Base-by-base conservation (phyloP, 1,140 invertebrate genomes). In the Brachionus rubens region DNA sequence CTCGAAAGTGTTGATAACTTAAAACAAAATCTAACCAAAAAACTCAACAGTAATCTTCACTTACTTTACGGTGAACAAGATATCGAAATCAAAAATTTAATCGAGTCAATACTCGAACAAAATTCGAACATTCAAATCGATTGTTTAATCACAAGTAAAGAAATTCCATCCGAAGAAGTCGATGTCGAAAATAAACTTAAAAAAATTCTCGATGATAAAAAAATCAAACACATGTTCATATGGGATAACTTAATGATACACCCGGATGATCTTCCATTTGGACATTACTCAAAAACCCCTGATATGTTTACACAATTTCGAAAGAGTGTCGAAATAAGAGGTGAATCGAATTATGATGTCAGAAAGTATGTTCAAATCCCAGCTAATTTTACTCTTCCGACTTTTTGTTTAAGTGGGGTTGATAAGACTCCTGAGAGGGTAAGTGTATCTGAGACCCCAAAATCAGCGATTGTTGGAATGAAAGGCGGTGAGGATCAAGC, bases 221-320 rank as follows among this genome's bases (percentile, higher is more conserved):
- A 78, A 33, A 80, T 81, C n/a, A 77, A 80, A 50, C 33, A 82
- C 30, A 65, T 81, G 33, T 78, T 79, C n/a, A 75, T 82, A 21
- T 85, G 83, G 83, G 83, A 82, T 54, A 79, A 82, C 12, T 84
- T 83, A 4, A 76, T 85, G 19, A 82, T 82, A 77, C 83, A 85
- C 77, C 80, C 77, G 33, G 79, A 81, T 77, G 84, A 85, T 75
- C 68, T 85, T n/a, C 82, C 83, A 16, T 85, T 82, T 77, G 59
- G 77, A 50, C 26, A 54, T 26, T 14, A 14, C 3, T 30, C 1
- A 65, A 82, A 81, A 72, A 70, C 82, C 24, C 84, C 84, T 54
- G 82, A 85, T 79, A 80, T 83, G 1, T 85, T 84, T 76, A 84
- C 84, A 47, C 79, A 82, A 76, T 85, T 85, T 77, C 76, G 84